phyloP scores from a whole-genome alignment of 1,140 invertebrate genomes.

The Drosophila lacteicornis region DNA sequence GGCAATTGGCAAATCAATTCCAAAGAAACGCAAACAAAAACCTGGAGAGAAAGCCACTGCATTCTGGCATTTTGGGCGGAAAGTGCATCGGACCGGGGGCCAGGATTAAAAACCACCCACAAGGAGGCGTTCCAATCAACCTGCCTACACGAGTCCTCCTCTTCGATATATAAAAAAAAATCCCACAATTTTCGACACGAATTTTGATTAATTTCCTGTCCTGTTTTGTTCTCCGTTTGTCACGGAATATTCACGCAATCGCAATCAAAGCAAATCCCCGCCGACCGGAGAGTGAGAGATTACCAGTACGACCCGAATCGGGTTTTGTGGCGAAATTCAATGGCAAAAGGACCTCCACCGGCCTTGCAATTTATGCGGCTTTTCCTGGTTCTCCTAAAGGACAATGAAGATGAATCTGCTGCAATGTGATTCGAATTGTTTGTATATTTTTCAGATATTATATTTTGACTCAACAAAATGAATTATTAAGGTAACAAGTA shows the following conservation, averaged over 20 bases:
- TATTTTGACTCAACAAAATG: too few species aligned
- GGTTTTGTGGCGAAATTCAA: constrained; percentile 17
- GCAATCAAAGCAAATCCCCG: constrained; percentile 45
- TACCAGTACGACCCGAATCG: constrained; percentile 19
- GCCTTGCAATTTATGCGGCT: neutral
- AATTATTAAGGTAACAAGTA: too few species aligned
- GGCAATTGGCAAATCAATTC: constrained; percentile 7
- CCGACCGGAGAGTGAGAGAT: constrained; percentile 14
- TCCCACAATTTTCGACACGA: constrained; percentile 36
- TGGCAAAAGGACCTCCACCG: constrained; percentile 7
- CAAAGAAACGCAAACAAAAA: constrained; percentile 5
- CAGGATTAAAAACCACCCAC: constrained; percentile 60
- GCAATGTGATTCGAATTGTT: too few species aligned
- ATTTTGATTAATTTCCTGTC: constrained; percentile 63
- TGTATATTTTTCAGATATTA: too few species aligned
- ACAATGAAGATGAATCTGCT: neutral
- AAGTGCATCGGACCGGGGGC: constrained; percentile 24
- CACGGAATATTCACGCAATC: constrained; percentile 35
- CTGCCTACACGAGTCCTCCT: constrained; percentile 28
- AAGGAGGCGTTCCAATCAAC: constrained; percentile 53
- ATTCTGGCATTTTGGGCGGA: constrained; percentile 22
- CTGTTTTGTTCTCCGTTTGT: constrained; percentile 26
- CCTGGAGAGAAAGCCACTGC: constrained; percentile 3
- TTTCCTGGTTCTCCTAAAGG: neutral
- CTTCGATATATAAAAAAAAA: constrained; percentile 1